phyloP scores from a whole-genome alignment of 2,113 vertebrate species.

The Indri indri region DNA sequence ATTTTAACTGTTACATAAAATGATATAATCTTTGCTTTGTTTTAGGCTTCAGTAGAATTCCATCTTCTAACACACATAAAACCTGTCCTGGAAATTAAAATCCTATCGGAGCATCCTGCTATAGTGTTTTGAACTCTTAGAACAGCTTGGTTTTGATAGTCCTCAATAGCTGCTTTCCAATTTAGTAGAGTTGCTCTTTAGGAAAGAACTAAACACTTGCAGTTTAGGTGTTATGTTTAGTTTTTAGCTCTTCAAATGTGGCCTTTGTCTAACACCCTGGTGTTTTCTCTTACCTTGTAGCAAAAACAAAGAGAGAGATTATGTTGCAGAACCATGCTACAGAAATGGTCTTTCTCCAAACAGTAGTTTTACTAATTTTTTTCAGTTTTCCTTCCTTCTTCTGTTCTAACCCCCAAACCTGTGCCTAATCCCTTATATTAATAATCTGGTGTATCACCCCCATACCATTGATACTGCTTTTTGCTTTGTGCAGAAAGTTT shows the following conservation, averaged over 20 bases:
- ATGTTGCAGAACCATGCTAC: not conserved
- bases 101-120: not conserved
- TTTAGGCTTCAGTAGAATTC: conserved; percentile 10
- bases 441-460: not conserved
- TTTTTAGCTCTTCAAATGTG: conserved; percentile 45
- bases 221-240: conserved; percentile 47
- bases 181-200: conserved; percentile 1
- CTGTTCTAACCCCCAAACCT: not conserved
- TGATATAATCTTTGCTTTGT: conserved; percentile 22
- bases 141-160: conserved; percentile 7
- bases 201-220: conserved; percentile 33
- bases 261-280: not conserved
- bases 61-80: not conserved
- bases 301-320: not conserved
- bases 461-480: not conserved
- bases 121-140: not conserved
- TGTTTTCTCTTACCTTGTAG: conserved; percentile 45
- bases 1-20: not conserved
- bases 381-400: not conserved
- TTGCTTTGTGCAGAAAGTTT: not conserved
- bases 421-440: not conserved
- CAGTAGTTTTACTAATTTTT: not conserved
- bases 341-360: not conserved
- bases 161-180: not conserved
- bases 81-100: not conserved